phyloP scores from a whole-genome alignment of 1,140 invertebrate species.

The Scaptomyza hsui region DNA sequence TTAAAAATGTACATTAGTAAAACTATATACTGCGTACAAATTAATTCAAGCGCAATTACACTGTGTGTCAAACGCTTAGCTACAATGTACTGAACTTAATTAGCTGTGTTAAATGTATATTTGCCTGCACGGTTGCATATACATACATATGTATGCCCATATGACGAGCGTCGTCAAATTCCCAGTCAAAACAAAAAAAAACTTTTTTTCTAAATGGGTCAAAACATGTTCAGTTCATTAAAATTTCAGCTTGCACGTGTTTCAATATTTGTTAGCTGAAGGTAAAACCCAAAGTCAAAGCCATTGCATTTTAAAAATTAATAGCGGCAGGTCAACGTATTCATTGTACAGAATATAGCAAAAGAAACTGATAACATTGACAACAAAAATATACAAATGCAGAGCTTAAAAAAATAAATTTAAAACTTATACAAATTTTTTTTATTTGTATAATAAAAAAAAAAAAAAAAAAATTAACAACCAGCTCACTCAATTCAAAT shows the following conservation, averaged over 20 bases:
- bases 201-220: neutral
- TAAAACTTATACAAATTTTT: too few relatives aligned
- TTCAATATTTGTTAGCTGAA: neutral
- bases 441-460: too few relatives aligned
- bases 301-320: neutral
- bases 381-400: too few relatives aligned
- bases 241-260: conserved; percentile 4
- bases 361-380: too few relatives aligned
- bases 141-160: too few relatives aligned
- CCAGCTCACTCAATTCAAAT: too few relatives aligned
- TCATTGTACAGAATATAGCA: neutral
- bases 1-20: neutral
- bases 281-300: neutral
- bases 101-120: neutral
- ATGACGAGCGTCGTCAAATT: neutral
- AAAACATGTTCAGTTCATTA: neutral
- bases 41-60: neutral
- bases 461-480: too few relatives aligned
- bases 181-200: neutral
- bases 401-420: too few relatives aligned
- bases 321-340: neutral
- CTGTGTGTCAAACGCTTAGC: neutral
- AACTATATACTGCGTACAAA: neutral
- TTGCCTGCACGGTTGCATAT: neutral
- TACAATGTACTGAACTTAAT: neutral